These are phyloP conservation scores for Lumbricus terrestris DNA, from an alignment of 2,888 invertebrate genomes.

Conservation along the genomic window DNA sequence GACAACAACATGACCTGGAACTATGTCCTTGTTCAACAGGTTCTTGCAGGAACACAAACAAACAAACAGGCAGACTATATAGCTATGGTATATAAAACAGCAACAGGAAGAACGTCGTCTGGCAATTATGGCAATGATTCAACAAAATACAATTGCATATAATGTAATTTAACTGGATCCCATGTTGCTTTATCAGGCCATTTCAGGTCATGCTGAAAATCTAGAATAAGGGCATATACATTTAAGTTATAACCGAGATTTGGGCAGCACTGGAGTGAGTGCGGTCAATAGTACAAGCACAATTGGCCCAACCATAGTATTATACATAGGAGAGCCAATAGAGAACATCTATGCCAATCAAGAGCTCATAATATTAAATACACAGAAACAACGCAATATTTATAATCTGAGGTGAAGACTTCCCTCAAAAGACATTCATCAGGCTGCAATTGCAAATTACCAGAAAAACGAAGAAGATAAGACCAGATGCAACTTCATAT, in stretches of 20 bases:
- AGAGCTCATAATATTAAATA: background rate
- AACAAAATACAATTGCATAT: background rate
- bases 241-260: background rate
- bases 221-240: background rate
- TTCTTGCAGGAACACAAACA: background rate
- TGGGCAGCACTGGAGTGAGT: background rate
- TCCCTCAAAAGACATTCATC: background rate
- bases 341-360: background rate
- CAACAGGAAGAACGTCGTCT: background rate
- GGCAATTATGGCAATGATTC: background rate
- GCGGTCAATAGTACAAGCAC: background rate
- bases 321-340: background rate
- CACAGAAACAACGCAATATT: background rate
- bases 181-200: background rate
- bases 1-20: background rate
- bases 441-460: background rate
- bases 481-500: background rate
- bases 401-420: no score
- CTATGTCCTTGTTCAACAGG: background rate
- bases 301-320: no score
- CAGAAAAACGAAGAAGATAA: no score
- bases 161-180: background rate
- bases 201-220: background rate
- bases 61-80: background rate
- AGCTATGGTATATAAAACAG: no score